These are phyloP conservation scores for Amphiprion clarkii DNA, from an alignment of 2,797 vertebrate species.

Conservation along the genomic window DNA sequence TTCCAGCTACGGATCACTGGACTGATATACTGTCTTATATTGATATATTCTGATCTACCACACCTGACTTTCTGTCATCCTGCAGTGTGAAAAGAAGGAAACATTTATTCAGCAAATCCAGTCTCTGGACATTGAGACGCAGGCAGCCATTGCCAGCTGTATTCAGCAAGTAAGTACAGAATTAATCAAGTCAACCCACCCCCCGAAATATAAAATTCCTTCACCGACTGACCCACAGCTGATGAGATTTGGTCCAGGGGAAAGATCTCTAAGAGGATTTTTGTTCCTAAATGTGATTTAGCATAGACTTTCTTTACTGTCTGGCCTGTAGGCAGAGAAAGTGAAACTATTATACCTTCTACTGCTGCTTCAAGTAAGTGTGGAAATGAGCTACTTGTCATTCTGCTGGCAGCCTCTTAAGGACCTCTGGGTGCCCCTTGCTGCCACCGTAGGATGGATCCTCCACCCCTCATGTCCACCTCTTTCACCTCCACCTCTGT, in stretches of 20 bases:
- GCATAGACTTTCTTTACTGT: conserved; percentile 37
- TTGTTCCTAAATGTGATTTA: conserved; percentile 52
- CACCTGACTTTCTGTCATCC: conserved; percentile 6
- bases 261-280: conserved; percentile 43
- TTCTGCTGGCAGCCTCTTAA: conserved; percentile 60
- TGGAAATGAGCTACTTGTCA: conserved; percentile 75
- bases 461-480: conserved; percentile 59
- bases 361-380: conserved; percentile 54
- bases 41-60: background rate
- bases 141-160: conserved; percentile 87
- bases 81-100: conserved; percentile 91
- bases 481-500: conserved; percentile 58
- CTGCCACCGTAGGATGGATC: conserved; percentile 64
- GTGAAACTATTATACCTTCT: conserved; percentile 52
- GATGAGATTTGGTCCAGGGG: conserved; percentile 25
- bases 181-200: conserved; percentile 37
- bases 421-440: conserved; percentile 68
- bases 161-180: conserved; percentile 90
- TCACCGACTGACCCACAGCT: conserved; percentile 17
- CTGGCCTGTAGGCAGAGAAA: conserved; percentile 47
- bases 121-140: conserved; percentile 88
- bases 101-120: conserved; percentile 92
- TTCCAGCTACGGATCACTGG: background rate
- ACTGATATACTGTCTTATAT: background rate
- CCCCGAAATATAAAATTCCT: conserved; percentile 10